phyloP scores from a whole-genome alignment of 2,113 vertebrate species.

The Nannospalax galili region DNA sequence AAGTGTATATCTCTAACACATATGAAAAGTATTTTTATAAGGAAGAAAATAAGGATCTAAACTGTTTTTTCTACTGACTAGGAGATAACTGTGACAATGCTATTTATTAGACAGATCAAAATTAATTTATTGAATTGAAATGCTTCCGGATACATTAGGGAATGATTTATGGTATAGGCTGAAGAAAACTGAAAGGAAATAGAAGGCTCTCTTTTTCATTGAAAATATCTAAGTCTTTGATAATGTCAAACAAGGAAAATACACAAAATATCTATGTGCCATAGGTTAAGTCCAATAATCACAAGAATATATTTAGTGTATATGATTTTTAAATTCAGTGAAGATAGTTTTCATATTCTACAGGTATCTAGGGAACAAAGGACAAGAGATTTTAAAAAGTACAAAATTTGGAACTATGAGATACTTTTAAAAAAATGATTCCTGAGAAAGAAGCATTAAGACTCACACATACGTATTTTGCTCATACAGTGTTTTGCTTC shows the following conservation, averaged over 20 bases:
- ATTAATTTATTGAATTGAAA: slow-evolving; percentile 22
- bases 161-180: not conserved
- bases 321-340: not conserved
- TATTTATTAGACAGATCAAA: slow-evolving; percentile 29
- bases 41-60: not conserved
- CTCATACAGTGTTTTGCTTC: not conserved
- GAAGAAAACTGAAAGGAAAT: not conserved
- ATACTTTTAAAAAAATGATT: not conserved
- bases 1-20: slow-evolving; percentile 37
- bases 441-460: not conserved
- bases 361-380: not conserved
- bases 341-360: slow-evolving; percentile 9
- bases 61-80: not conserved
- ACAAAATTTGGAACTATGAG: slow-evolving; percentile 31
- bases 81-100: not conserved
- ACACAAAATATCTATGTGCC: not conserved
- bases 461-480: not conserved
- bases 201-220: not conserved
- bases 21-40: slow-evolving; percentile 47
- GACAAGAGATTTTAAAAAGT: not conserved
- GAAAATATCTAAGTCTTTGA: not conserved
- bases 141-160: not conserved
- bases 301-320: slow-evolving; percentile 13
- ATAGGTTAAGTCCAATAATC: not conserved
- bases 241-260: not conserved